Conservation (phyloP, 2,113 vertebrate genomes). For the Amphilophus citrinellus region DNA sequence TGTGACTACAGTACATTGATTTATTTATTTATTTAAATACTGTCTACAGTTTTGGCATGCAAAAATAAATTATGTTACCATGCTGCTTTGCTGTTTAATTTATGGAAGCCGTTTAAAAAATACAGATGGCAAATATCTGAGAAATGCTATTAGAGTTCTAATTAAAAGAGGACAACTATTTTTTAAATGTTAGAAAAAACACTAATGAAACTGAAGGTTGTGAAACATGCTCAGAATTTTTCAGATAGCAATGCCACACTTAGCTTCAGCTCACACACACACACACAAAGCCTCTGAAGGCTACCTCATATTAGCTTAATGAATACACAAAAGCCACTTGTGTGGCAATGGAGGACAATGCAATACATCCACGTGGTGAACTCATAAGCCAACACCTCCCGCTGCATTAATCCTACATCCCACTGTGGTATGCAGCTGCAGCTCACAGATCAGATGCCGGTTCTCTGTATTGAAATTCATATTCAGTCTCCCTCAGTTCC, state of each 20-base stretch:
- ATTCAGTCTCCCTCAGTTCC: constrained; percentile 18
- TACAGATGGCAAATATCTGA: neutral
- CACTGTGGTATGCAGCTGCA: constrained; percentile 3
- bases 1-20: no score
- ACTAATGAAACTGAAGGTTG: neutral
- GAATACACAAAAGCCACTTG: constrained; percentile 27
- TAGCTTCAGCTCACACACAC: neutral
- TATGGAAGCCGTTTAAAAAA: neutral
- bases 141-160: neutral
- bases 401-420: constrained; percentile 35
- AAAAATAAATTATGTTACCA: neutral
- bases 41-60: neutral
- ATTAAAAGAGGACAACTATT: neutral
- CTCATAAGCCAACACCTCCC: constrained; percentile 11
- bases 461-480: constrained; percentile 35
- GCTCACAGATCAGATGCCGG: constrained; percentile 14
- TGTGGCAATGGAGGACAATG: constrained; percentile 14
- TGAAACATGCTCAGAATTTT: constrained; percentile 2
- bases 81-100: neutral
- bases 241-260: neutral
- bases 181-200: neutral
- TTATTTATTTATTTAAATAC: neutral
- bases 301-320: neutral
- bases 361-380: constrained; percentile 10
- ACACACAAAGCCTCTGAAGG: neutral